phyloP scores from a whole-genome alignment of 2,797 vertebrate genomes.

The Pelodytes ibericus region DNA sequence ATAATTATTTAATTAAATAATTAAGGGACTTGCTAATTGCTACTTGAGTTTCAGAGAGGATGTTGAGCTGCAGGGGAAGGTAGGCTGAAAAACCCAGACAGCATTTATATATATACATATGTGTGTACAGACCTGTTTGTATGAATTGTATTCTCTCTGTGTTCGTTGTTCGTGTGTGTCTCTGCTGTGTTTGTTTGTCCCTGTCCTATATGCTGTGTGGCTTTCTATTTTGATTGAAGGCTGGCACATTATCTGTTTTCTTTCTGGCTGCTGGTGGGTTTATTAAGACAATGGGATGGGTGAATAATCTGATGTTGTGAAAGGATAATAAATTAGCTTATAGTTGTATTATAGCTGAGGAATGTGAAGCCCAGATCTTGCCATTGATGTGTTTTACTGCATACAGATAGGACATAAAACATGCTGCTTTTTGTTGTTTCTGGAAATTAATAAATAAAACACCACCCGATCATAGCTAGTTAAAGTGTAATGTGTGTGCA shows the following conservation, averaged over 20 bases:
- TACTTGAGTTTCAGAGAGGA: slow-evolving; percentile 70
- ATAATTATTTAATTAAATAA: slow-evolving; percentile 75
- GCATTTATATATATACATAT: neutral
- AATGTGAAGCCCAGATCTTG: neutral
- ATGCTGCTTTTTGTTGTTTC: neutral
- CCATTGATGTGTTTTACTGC: slow-evolving; percentile 3
- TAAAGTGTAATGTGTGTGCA: slow-evolving; percentile 27
- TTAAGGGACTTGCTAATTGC: slow-evolving; percentile 77
- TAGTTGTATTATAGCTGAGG: neutral
- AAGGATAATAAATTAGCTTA: neutral
- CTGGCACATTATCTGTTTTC: no score
- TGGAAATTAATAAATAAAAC: slow-evolving; percentile 13
- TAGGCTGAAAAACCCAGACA: neutral
- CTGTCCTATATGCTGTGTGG: neutral
- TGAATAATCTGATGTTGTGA: neutral
- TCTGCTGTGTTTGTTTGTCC: no score
- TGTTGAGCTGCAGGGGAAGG: slow-evolving; percentile 18
- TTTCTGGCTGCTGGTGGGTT: no score
- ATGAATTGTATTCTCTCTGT: no score
- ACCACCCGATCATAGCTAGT: neutral
- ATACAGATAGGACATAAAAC: neutral
- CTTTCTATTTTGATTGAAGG: neutral
- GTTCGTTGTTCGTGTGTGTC: no score
- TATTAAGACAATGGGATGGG: no score
- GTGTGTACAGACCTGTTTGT: no score